Base-by-base conservation (phyloP, 1,140 invertebrate genomes). In the Pogonomyrmex californicus region DNA sequence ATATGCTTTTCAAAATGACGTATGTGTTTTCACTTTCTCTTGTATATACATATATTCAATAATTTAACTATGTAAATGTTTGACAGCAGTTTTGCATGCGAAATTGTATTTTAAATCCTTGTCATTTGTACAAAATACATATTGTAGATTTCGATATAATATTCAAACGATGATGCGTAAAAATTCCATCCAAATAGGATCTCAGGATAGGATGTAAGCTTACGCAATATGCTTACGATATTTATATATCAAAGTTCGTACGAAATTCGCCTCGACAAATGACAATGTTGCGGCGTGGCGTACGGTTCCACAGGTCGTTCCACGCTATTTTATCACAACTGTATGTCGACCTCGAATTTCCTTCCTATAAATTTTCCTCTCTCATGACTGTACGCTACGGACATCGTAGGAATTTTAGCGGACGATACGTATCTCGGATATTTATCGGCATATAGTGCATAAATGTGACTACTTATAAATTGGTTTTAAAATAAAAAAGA, bases 261-360 rank as follows among this genome's bases (percentile, higher is more conserved):
- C 2, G 51, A 60, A 85, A 83, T 83, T 88, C 54, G 65, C 60
- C n/a, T 33, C 23, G 30, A 58, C 58, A 88, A 77, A 88, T 85
- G 63, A 70, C 36, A 77, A 88, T 23, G 41, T 14, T 75, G 66
- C 54, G 36, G 23, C 33, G 60, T 9, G 36, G 23, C 33, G 60
- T 9, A 49, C 23, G 41, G 36, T 23, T 89, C 75, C 68, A 88
- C 65, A 81, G 82, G 68, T 89, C 88, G 76, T 88, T 88, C 38
- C 17, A 41, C 23, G 10, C 1, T 44, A 41, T 89, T 88, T 89
- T 77, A 83, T 86, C 44, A 38, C 47, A 36, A 60, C 68, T 9
- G 60, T 78, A 44, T 56, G 54, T 51, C 56, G 54, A 90, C 66
- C 76, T 82, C 63, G 63, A 83, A 70, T 83, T 87, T 87, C 77